Percentiles rank a stretch among this genome's conserved stretches.
phyloP scores from a whole-genome alignment of 2,888 invertebrate species.

The Mythimna albipuncta region DNA sequence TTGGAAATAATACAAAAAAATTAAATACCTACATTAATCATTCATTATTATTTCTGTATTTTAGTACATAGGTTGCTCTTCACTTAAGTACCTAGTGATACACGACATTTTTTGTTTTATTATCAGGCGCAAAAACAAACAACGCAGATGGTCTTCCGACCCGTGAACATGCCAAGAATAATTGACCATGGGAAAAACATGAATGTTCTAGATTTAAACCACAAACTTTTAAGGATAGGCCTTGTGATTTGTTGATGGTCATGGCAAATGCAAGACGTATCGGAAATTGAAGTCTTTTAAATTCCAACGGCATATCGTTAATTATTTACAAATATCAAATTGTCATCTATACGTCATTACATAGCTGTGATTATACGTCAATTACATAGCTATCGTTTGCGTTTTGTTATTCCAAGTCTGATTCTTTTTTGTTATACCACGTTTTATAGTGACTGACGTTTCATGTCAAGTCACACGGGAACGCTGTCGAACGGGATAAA shows the following conservation, averaged over 20 bases:
- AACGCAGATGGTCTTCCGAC: constrained; percentile 11
- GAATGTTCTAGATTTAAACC: constrained; percentile 14
- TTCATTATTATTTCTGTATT: too few relatives aligned
- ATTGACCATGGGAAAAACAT: constrained; percentile 18
- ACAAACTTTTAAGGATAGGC: constrained; percentile 26
- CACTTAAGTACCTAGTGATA: constrained; percentile 5
- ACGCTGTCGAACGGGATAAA: too few relatives aligned
- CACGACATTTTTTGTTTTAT: neutral
- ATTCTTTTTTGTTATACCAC: too few relatives aligned
- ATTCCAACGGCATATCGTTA: constrained; percentile 29
- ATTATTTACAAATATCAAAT: too few relatives aligned
- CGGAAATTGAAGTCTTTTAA: constrained; percentile 49
- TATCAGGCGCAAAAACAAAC: constrained; percentile 15
- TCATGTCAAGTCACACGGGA: too few relatives aligned
- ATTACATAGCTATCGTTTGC: too few relatives aligned
- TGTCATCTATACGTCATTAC: too few relatives aligned
- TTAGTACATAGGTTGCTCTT: neutral
- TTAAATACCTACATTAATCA: too few relatives aligned
- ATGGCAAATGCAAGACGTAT: constrained; percentile 38
- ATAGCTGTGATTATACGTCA: too few relatives aligned
- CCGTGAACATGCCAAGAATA: constrained; percentile 17
- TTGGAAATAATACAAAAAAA: too few relatives aligned
- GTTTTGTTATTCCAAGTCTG: too few relatives aligned
- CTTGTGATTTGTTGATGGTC: constrained; percentile 27
- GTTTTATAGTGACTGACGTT: too few relatives aligned